Percentiles rank a stretch among this genome's conserved stretches.
Conservation (phyloP, 2,113 vertebrate genomes). For the Campylomormyrus numenius region DNA sequence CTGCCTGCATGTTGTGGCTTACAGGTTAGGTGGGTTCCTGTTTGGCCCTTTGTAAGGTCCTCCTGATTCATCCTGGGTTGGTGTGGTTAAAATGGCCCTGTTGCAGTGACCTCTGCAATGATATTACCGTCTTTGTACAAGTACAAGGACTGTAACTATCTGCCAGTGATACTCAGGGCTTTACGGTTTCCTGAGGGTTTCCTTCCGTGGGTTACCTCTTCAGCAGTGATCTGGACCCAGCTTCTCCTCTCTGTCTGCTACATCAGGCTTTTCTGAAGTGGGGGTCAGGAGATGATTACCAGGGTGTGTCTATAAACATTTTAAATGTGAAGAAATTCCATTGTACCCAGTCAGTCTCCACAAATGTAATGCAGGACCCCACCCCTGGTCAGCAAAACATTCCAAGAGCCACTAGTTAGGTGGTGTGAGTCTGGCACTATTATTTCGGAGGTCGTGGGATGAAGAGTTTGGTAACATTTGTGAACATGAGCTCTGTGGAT, state of each 20-base stretch:
- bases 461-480: background rate
- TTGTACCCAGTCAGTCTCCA: background rate
- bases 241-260: background rate
- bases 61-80: background rate
- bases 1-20: background rate
- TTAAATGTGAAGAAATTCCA: background rate
- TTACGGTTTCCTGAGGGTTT: background rate
- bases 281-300: background rate
- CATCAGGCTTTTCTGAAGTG: background rate
- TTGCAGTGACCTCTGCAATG: background rate
- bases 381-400: background rate
- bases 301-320: background rate
- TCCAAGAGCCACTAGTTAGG: background rate
- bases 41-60: background rate
- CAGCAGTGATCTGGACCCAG: background rate
- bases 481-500: background rate
- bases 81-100: background rate
- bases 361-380: background rate
- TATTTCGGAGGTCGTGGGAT: background rate
- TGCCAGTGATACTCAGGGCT: background rate
- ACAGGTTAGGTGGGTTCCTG: background rate
- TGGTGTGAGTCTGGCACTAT: background rate
- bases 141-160: no score
- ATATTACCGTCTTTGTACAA: background rate
- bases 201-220: background rate